These are phyloP conservation scores for Caenorhabditis imperialis DNA, from an alignment of 2,888 invertebrate genomes.

Conservation along the genomic window DNA sequence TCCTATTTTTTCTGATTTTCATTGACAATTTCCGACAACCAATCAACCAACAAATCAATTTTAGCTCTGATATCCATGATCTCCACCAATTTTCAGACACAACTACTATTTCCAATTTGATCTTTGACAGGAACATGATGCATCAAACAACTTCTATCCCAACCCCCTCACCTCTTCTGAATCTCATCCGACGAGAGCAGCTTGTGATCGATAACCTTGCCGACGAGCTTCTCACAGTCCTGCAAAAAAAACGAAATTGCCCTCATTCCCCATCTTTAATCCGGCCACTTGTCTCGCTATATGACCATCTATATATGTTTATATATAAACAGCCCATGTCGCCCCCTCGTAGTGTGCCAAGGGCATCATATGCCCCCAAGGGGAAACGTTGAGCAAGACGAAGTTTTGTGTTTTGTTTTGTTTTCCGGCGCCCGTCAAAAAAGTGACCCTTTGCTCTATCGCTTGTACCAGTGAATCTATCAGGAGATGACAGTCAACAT, in stretches of 20 bases:
- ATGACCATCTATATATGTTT: constrained; percentile 27
- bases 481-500: too few species aligned
- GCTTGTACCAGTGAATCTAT: constrained; percentile 40
- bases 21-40: too few species aligned
- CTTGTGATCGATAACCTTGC: constrained; percentile 79
- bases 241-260: constrained; percentile 45
- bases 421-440: constrained; percentile 19
- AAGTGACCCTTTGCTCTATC: not conserved
- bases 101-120: too few species aligned
- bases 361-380: constrained; percentile 48
- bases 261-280: not conserved
- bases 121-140: too few species aligned
- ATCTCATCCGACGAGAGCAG: constrained; percentile 77
- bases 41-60: too few species aligned
- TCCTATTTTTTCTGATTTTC: too few species aligned
- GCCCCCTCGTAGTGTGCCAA: constrained; percentile 30
- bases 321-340: constrained; percentile 43
- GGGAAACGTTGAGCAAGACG: constrained; percentile 16
- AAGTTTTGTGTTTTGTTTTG: constrained; percentile 32
- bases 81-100: too few species aligned
- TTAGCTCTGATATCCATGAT: too few species aligned
- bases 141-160: too few species aligned
- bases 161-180: constrained; percentile 55
- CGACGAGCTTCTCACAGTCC: constrained; percentile 76
- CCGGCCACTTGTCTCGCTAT: constrained; percentile 30